phyloP scores from a whole-genome alignment of 2,888 invertebrate genomes.

The Elmis aenea region DNA sequence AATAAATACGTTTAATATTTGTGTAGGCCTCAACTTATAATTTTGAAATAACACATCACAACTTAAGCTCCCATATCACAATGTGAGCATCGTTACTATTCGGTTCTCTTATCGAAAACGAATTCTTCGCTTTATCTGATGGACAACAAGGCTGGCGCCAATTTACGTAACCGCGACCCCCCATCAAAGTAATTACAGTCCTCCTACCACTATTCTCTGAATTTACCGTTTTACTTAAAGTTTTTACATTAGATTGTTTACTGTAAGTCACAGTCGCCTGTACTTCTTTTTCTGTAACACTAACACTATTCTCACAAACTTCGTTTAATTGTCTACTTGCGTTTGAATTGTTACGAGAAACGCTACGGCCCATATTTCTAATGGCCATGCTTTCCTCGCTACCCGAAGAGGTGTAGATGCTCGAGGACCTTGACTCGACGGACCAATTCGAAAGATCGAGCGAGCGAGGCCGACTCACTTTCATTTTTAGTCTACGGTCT shows the following conservation, averaged over 20 bases:
- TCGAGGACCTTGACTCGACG: constrained; percentile 78
- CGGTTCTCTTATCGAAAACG: constrained; percentile 57
- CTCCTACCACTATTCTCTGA: constrained; percentile 48
- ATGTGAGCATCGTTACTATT: constrained; percentile 84
- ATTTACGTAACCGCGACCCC: constrained; percentile 83
- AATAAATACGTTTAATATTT: no score
- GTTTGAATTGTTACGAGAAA: constrained; percentile 71
- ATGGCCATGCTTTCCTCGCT: constrained; percentile 79
- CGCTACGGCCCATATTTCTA: constrained; percentile 55
- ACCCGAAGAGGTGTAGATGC: constrained; percentile 78
- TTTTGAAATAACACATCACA: constrained; percentile 48
- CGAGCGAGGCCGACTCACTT: constrained; percentile 75
- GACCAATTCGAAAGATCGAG: constrained; percentile 84
- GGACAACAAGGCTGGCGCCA: constrained; percentile 71
- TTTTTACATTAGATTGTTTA: constrained; percentile 19
- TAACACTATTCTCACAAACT: constrained; percentile 33
- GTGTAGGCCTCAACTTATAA: constrained; percentile 9
- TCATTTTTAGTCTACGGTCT: constrained; percentile 74
- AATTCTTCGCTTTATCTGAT: constrained; percentile 49
- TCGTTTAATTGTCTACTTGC: constrained; percentile 59
- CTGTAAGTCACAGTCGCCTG: constrained; percentile 19
- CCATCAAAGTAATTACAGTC: constrained; percentile 81
- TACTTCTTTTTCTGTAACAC: constrained; percentile 21
- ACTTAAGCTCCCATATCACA: constrained; percentile 84
- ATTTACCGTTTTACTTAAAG: constrained; percentile 11